Conservation (phyloP, 1,140 invertebrate species). For the Sycophila sp. region DNA sequence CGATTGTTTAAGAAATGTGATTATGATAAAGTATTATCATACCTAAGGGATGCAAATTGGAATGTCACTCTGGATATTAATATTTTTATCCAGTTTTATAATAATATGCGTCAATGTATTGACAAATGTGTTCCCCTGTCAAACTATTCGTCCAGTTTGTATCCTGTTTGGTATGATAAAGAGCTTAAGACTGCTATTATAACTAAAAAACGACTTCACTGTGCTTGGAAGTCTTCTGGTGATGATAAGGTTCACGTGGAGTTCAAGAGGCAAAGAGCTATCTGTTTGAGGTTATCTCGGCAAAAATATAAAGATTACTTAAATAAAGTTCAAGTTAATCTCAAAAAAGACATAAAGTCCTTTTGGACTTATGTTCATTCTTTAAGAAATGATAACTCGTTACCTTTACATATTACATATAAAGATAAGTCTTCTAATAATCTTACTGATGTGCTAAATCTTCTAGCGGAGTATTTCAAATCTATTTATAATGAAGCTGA, state of each 20-base stretch:
- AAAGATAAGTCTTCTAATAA: too few species aligned
- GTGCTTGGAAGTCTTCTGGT: too few species aligned
- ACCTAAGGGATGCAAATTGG: not conserved
- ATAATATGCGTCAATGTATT: too few species aligned
- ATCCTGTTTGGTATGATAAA: not conserved
- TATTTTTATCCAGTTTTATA: too few species aligned
- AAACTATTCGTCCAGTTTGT: not conserved
- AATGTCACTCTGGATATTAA: not conserved
- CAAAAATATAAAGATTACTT: not conserved
- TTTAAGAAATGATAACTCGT: not conserved
- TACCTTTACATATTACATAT: not conserved
- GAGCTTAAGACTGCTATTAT: too few species aligned
- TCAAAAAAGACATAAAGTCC: not conserved
- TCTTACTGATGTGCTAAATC: too few species aligned
- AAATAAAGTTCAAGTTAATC: not conserved
- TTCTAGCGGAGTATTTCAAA: too few species aligned
- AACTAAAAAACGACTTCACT: too few species aligned
- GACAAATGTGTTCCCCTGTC: not conserved
- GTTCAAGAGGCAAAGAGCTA: not conserved
- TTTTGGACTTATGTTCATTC: not conserved
- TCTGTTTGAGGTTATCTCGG: not conserved
- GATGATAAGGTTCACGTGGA: not conserved
- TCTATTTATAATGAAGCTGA: too few species aligned
- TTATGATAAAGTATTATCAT: too few species aligned
- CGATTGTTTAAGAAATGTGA: not conserved